Evolutionary conservation across 2,888 invertebrate genomes (phyloP).

Genomic region (Drosophila kambysellisi): DNA sequence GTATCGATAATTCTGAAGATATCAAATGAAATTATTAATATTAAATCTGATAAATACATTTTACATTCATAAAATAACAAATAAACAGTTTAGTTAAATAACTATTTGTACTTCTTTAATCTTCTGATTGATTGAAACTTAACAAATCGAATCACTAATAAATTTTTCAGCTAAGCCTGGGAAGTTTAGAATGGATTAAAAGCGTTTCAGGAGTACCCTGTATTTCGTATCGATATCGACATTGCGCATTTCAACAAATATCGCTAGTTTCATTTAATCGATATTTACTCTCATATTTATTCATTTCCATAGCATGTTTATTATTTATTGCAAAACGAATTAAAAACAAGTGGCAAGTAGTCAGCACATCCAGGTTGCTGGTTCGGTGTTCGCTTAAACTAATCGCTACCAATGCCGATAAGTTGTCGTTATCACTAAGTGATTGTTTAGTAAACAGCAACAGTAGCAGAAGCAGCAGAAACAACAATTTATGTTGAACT

Average conservation of each 20-base stretch:
- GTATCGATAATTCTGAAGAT: neutral
- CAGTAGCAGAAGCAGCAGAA: constrained; percentile 1
- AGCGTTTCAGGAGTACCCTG: constrained; percentile 7
- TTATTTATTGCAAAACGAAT: constrained; percentile 57
- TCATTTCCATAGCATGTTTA: constrained; percentile 49
- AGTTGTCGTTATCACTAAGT: constrained; percentile 39
- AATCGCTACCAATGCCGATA: constrained; percentile 21
- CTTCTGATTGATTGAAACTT: neutral
- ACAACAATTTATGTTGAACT: constrained; percentile 43
- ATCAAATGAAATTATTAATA: neutral
- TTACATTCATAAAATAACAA: neutral
- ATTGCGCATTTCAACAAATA: neutral
- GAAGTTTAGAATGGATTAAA: neutral
- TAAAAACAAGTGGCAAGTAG: constrained; percentile 36
- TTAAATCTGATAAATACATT: neutral
- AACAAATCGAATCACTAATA: neutral
- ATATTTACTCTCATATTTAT: constrained; percentile 21
- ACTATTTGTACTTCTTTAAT: no score
- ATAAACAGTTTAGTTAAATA: neutral
- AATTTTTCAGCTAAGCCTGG: neutral
- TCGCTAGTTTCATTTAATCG: constrained; percentile 30
- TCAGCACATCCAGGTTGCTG: constrained; percentile 12
- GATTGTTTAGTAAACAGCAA: neutral
- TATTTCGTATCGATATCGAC: constrained; percentile 1
- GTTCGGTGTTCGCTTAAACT: constrained; percentile 10